Percentiles rank a stretch among this genome's conserved stretches.
Conservation (phyloP, 2,113 vertebrate species). For the Theristicus caerulescens region DNA sequence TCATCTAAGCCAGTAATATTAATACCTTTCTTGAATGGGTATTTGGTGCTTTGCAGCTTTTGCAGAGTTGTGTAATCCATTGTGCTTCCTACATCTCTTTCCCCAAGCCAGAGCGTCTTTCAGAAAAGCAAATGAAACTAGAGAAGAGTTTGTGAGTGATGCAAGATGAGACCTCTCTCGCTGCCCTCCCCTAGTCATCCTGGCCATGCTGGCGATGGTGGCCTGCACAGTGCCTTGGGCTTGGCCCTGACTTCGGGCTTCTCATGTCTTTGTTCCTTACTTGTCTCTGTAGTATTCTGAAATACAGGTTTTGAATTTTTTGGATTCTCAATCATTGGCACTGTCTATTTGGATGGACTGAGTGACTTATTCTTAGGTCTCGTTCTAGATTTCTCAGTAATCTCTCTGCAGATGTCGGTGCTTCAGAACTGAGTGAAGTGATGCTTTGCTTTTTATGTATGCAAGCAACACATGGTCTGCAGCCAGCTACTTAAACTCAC, state of each 20-base stretch:
- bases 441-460: neutral
- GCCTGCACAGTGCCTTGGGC: neutral
- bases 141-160: neutral
- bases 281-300: neutral
- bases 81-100: neutral
- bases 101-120: neutral
- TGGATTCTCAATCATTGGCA: neutral
- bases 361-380: neutral
- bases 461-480: conserved; percentile 16
- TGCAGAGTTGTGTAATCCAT: neutral
- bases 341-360: neutral
- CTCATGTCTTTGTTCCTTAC: neutral
- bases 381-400: neutral
- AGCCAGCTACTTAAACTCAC: conserved; percentile 3
- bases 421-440: neutral
- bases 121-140: neutral
- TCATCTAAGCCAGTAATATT: neutral
- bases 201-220: accelerated
- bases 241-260: neutral
- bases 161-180: accelerated
- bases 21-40: neutral
- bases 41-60: neutral
- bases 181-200: neutral
- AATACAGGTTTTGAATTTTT: neutral
- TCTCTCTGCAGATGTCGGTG: conserved; percentile 15